Evolutionary conservation across 92 coral and sea anemone genomes (phyloP), one percentile per base, ranked within the genome.

Genomic region (Parazoanthus atlanticus): DNA sequence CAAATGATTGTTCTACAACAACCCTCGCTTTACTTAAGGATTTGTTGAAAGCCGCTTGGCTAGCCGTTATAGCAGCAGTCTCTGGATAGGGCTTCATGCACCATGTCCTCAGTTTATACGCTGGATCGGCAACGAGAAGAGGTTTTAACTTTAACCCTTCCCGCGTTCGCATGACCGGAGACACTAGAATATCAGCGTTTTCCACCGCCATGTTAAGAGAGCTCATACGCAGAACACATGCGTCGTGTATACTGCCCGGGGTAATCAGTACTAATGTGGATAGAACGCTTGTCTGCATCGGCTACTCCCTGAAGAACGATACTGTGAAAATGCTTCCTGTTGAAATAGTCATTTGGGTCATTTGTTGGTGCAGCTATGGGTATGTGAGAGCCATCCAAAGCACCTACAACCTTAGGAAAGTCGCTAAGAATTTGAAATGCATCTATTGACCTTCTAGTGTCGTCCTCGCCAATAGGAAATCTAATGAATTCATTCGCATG

Each of bases 211-310:
- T 69, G 86, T 17, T 21, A 23, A 88, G 79, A 30, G 93, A 88
- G 67, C 91, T 91, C 89, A 88, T 84, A 17, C 89, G 81, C 38
- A 91, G 80, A 46, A 91, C 91, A 11, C 89, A 10, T 3, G 91
- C 89, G 58, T 78, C 91, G 70, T 91, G 93, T n/a, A 91, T 85
- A 78, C 93, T 88, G 15, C 91, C 91, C 23, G 91, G 56, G n/a
- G 56, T 84, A 91, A 13, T 91, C 93, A 61, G 93, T 91, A 41
- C 88, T 87, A 8, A 88, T 76, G 74, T 90, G 90, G 26, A 81
- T 80, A 38, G 86, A 90, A 28, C 41, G 77, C 6, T 40, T n/a
- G 7, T 80, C n/a, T 8, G 90, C 90, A 58, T 36, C 88, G 32
- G 93, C 91, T 0, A 91, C 91, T 25, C 91, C 91, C 46, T 88